A percentile compares a stretch with the other conserved stretches of the same genome.
phyloP scores from a whole-genome alignment of 2,888 invertebrate genomes.

The Sinentomon sp. region DNA sequence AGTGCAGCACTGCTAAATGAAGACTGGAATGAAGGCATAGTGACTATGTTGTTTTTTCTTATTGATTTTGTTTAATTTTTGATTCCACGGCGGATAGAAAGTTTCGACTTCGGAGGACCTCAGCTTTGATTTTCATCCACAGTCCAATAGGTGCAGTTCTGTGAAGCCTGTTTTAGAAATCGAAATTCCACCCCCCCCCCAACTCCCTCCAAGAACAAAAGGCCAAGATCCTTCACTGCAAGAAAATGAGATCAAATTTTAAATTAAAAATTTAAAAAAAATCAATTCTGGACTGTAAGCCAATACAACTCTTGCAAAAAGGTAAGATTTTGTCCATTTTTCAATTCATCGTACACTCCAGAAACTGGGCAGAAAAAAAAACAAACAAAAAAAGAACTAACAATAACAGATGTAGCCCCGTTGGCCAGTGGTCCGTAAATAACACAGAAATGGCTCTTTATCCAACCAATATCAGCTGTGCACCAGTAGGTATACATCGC shows the following conservation, averaged over 20 bases:
- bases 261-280: not conserved
- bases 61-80: too few relatives aligned
- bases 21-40: too few relatives aligned
- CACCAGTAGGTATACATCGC: slow-evolving; percentile 50
- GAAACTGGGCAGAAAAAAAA: not conserved
- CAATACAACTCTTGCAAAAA: not conserved
- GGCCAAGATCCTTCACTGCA: too few relatives aligned
- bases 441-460: slow-evolving; percentile 23
- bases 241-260: slow-evolving; percentile 2
- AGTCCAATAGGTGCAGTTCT: too few relatives aligned
- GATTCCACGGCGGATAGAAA: too few relatives aligned
- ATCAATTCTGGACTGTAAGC: not conserved
- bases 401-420: slow-evolving; percentile 77
- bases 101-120: too few relatives aligned
- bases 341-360: not conserved
- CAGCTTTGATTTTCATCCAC: too few relatives aligned
- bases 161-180: too few relatives aligned
- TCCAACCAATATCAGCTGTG: slow-evolving; percentile 89
- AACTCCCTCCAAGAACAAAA: too few relatives aligned
- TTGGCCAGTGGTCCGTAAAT: slow-evolving; percentile 86
- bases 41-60: too few relatives aligned
- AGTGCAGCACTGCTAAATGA: too few relatives aligned
- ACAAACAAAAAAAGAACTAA: slow-evolving; percentile 27
- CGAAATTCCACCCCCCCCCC: too few relatives aligned
- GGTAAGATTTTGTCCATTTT: not conserved